These are phyloP conservation scores for Phalloptychus januarius DNA, from an alignment of 2,797 vertebrate genomes.

Conservation along the genomic window DNA sequence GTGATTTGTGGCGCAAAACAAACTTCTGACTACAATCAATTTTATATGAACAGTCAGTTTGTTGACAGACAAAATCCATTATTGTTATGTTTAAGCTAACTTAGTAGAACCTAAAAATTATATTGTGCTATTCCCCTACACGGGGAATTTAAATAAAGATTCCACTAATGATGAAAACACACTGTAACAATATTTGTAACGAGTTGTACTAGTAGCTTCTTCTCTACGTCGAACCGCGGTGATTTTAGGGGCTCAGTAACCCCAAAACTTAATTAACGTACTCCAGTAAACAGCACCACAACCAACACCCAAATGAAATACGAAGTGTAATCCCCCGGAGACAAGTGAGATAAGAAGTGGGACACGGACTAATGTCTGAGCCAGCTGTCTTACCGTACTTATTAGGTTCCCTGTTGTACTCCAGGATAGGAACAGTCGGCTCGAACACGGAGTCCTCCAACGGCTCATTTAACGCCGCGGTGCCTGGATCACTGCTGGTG, in stretches of 20 bases:
- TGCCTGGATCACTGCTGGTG: background rate
- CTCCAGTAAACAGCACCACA: background rate
- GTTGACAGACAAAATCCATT: background rate
- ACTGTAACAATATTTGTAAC: background rate
- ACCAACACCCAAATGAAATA: background rate
- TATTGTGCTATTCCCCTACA: background rate
- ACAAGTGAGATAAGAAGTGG: slow-evolving; percentile 55
- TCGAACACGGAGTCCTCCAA: slow-evolving; percentile 57
- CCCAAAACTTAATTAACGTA: background rate
- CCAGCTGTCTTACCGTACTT: slow-evolving; percentile 78
- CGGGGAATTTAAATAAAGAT: background rate
- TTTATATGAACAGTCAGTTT: background rate
- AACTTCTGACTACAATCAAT: background rate
- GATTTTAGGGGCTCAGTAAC: background rate
- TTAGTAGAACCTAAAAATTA: background rate
- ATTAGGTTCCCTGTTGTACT: slow-evolving; percentile 83
- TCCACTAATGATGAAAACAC: background rate
- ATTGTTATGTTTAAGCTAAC: background rate
- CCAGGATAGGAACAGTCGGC: slow-evolving; percentile 75
- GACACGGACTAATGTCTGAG: slow-evolving; percentile 27
- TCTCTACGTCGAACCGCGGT: background rate
- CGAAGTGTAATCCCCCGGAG: slow-evolving; percentile 48
- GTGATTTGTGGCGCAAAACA: background rate
- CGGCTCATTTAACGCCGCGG: slow-evolving; percentile 21
- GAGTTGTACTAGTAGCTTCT: background rate